Base-by-base conservation (phyloP, 1,140 invertebrate genomes). In the Drosophila navojoa region DNA sequence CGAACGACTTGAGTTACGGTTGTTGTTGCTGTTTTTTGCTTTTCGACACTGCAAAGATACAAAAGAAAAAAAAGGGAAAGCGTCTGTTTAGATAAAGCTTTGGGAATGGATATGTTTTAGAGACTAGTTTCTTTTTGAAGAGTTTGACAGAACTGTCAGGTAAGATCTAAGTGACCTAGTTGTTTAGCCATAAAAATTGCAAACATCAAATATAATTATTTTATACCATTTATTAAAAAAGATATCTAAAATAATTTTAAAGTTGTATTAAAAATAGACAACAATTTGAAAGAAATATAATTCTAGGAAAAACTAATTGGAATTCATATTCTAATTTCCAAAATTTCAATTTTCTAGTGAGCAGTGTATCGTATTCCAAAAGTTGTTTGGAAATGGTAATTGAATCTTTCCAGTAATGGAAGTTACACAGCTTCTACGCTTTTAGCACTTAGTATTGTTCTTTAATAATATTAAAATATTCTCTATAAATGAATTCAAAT, bases 41-140 rank as follows among this genome's bases (percentile, higher is more conserved):
- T 75, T 68, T 60, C 49, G 54, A 63, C 69, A 79, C 78, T 81
- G 77, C 54, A 47, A 78, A 79, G 44, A 63, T 5, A 58, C 61
- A 57, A 77, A 63, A 22, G 19, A 68, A 57, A 77, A 77, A 63
- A 74, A 52, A 29, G 27, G 49, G 52, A 57, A 49, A 71, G 64
- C 57, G 55, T 22, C 61, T 1, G 22, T 19, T 44, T 66, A 52
- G 44, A 38, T 71, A 35, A 19, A 29, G 3, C 29, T 47, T 40
- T n/a, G 42, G 3, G 44, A 4, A 53, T 32, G 15, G 19, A 53
- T 32, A 40, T 27, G 35, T 50, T 45, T 45, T 25, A 47, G 40
- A 44, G 4, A 32, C 10, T 13, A n/a, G 13, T 19, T 42, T 42
- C 38, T 47, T 47, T 4, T 22, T 6, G 19, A 16, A 19, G 19